Evolutionary conservation across 92 coral and sea anemone genomes (phyloP).

Genomic region (Metridium senile): DNA sequence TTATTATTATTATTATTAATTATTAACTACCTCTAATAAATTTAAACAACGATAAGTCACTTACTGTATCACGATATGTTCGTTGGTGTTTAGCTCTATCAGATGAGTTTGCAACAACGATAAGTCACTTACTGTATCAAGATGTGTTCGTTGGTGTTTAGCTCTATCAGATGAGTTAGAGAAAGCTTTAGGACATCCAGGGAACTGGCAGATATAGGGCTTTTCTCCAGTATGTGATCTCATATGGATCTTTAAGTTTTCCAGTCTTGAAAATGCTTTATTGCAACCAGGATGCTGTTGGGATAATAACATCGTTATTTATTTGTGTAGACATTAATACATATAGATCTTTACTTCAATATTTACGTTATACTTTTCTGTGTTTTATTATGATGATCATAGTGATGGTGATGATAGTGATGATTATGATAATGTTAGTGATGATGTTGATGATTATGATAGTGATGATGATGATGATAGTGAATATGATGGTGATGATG

Average conservation of each 20-base stretch:
- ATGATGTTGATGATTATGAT: no score
- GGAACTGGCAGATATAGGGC: slow-evolving; percentile 92
- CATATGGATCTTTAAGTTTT: slow-evolving; percentile 96
- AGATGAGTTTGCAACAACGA: no score
- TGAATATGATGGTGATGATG: no score
- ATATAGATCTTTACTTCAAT: no score
- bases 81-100: slow-evolving; percentile 98
- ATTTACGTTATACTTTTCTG: no score
- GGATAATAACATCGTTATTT: not conserved
- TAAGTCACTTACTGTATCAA: slow-evolving; percentile 92
- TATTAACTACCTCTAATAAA: not conserved
- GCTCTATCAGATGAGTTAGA: slow-evolving; percentile 98
- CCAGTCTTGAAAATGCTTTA: slow-evolving; percentile 96
- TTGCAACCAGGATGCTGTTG: slow-evolving; percentile 91
- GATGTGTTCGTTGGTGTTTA: slow-evolving; percentile 95
- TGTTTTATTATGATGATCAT: no score
- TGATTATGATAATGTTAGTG: no score
- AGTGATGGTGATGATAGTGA: no score
- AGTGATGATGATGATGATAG: no score
- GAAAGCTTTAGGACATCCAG: slow-evolving; percentile 96
- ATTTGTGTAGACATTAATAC: not conserved
- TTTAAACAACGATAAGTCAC: slow-evolving; percentile 3
- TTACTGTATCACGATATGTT: slow-evolving; percentile 94
- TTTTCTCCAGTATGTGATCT: slow-evolving; percentile 99
- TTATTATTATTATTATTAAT: no score